Evolutionary conservation across 2,113 vertebrate species (phyloP), one percentile per base, ranked within the genome.

Genomic region (Atlantisia rogersi): DNA sequence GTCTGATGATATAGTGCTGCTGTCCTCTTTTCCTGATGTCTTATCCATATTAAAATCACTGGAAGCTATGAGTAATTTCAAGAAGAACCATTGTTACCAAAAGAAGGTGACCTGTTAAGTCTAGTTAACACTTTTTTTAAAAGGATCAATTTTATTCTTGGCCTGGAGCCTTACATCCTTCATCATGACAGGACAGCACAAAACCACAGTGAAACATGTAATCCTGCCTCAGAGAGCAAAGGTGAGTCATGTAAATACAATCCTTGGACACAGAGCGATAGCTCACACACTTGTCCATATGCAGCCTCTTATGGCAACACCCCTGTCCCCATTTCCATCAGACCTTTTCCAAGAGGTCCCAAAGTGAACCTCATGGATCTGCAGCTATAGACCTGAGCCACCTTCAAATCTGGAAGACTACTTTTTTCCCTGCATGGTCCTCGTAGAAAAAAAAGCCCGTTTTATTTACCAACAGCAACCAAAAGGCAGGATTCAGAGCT

Each of bases 381-480:
- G 20, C 55, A 86, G 35, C 59, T 86, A 28, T 37, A 76, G 25
- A 32, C 25, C 39, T 71, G 40, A 4, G 1, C 40, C 63, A 26
- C 26, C 55, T 48, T 65, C 35, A 77, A 5, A 62, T n/a, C 20
- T 70, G 32, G 22, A 56, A 53, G 44, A 56, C 1, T 0, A 22
- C 12, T 31, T 37, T 76, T 31, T 50, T 42, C 40, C 11, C 37
- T 58, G 13, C 48, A 12, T 3, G 2, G 5, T 44, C 20, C 35
- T 65, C 2, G 25, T n/a, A 81, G 60, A 50, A 88, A 86, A 31
- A 62, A 74, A 18, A 80, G 1, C 22, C 20, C 12, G 28, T 77
- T 84, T 92, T 86, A 78, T 90, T 85, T 87, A 68, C 39, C 28
- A 82, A 68, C 20, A 90, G 35, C 69, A 68, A 56, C 29, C 18